Conservation (phyloP, 1,140 invertebrate genomes). For the Globodera ellingtonae region DNA sequence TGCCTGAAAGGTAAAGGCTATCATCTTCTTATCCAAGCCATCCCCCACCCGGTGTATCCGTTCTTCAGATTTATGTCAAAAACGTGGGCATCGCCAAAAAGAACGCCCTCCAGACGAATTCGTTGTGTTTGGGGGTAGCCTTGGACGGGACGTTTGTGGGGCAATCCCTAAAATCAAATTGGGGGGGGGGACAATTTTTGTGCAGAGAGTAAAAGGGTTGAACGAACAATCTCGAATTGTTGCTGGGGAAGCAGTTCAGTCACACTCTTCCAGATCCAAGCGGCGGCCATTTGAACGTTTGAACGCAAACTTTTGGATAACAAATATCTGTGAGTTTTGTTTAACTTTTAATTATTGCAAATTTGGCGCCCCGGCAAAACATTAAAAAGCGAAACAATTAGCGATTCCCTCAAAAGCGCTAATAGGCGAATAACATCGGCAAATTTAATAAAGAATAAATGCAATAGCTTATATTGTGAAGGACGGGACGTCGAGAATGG, state of each 20-base stretch:
- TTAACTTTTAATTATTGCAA: no score
- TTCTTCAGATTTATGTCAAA: constrained; percentile 3
- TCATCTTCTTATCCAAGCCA: neutral
- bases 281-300: neutral
- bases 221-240: neutral
- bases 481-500: no score
- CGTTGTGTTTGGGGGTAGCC: neutral
- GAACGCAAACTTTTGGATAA: no score
- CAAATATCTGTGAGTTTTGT: no score
- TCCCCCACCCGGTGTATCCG: neutral
- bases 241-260: neutral
- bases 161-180: neutral
- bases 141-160: neutral
- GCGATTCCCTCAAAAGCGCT: no score
- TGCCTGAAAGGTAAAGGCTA: neutral
- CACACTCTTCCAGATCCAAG: constrained; percentile 5
- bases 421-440: no score
- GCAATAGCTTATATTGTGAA: no score
- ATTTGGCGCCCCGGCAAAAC: no score
- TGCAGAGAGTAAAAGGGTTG: neutral
- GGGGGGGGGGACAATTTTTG: neutral
- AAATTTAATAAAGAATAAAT: no score
- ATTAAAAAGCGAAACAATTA: no score
- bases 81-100: neutral
- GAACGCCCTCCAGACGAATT: neutral